These are phyloP conservation scores for Lepidotrigona ventralis DNA, from an alignment of 1,140 invertebrate genomes.

Conservation along the genomic window DNA sequence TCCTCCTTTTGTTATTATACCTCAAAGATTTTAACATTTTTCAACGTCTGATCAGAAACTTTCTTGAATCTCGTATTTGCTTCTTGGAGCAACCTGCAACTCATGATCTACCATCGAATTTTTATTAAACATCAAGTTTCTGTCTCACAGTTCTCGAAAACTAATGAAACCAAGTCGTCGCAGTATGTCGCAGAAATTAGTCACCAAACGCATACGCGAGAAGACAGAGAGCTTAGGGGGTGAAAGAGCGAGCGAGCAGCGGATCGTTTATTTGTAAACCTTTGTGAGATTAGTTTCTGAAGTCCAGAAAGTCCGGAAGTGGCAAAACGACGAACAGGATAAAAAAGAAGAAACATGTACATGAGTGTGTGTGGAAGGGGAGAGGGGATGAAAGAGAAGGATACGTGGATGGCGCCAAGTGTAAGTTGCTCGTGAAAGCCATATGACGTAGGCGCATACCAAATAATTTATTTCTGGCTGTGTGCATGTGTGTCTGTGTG, in stretches of 20 bases:
- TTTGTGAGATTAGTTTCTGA: constrained; percentile 54
- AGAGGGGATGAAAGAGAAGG: not conserved
- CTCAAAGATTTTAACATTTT: too few relatives aligned
- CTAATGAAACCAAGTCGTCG: too few relatives aligned
- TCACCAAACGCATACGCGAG: not conserved
- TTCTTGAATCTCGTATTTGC: too few relatives aligned
- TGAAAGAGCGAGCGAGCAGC: not conserved
- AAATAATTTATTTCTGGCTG: constrained; percentile 56
- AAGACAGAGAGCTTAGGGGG: not conserved
- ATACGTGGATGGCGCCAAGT: constrained; percentile 18
- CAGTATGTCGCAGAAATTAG: constrained; percentile 39
- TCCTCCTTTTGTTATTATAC: too few relatives aligned
- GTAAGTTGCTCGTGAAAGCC: constrained; percentile 40
- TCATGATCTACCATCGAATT: not conserved
- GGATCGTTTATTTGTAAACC: constrained; percentile 52
- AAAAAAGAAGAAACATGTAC: constrained; percentile 12
- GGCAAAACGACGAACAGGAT: constrained; percentile 30
- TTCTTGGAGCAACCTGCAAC: not conserved
- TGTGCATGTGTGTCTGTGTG: not conserved
- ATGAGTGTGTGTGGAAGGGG: too few relatives aligned
- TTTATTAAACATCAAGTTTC: not conserved
- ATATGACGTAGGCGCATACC: constrained; percentile 47
- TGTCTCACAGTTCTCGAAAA: not conserved
- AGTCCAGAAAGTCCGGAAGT: constrained; percentile 49
- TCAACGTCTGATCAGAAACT: too few relatives aligned